A percentile compares a stretch with the other conserved stretches of the same genome.
Evolutionary conservation across 2,888 invertebrate genomes (phyloP).

Genomic region (Sinelater perroti): DNA sequence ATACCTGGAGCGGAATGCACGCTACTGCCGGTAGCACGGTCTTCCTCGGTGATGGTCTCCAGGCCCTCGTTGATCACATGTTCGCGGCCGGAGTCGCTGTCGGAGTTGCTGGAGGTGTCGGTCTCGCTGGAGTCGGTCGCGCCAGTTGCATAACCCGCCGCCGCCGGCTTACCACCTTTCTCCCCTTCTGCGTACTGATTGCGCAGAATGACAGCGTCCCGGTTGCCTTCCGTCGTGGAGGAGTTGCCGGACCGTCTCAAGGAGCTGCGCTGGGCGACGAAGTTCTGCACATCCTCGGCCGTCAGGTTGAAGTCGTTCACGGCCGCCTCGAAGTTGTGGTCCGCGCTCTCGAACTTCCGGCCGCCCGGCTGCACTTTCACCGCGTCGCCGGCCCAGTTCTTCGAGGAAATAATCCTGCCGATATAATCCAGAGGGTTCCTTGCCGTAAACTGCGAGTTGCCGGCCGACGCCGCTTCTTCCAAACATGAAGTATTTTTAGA

Average conservation of each 20-base stretch:
- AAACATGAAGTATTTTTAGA: constrained; percentile 48
- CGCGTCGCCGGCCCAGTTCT: constrained; percentile 1
- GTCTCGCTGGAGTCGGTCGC: constrained; percentile 40
- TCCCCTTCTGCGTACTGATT: constrained; percentile 49
- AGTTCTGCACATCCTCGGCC: constrained; percentile 57
- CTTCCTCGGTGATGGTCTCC: constrained; percentile 60
- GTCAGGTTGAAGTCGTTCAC: constrained; percentile 57
- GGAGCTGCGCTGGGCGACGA: constrained; percentile 45
- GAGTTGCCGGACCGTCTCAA: constrained; percentile 40
- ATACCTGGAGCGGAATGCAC: constrained; percentile 44
- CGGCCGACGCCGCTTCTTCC: constrained; percentile 48
- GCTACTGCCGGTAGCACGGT: constrained; percentile 52
- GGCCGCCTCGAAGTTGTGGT: constrained; percentile 54
- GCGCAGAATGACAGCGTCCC: constrained; percentile 38
- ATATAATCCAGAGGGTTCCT: constrained; percentile 52
- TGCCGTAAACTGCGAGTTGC: constrained; percentile 59
- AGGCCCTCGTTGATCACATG: constrained; percentile 54
- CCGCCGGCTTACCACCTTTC: constrained; percentile 50
- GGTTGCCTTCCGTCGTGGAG: constrained; percentile 50
- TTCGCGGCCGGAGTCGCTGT: constrained; percentile 52
- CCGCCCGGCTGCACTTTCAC: constrained; percentile 26
- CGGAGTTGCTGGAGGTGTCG: constrained; percentile 42
- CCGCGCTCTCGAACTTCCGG: constrained; percentile 30
- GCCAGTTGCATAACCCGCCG: constrained; percentile 41
- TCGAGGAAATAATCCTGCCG: constrained; percentile 22